Conservation (phyloP, 2,888 invertebrate genomes). For the Mimachlamys varia region DNA sequence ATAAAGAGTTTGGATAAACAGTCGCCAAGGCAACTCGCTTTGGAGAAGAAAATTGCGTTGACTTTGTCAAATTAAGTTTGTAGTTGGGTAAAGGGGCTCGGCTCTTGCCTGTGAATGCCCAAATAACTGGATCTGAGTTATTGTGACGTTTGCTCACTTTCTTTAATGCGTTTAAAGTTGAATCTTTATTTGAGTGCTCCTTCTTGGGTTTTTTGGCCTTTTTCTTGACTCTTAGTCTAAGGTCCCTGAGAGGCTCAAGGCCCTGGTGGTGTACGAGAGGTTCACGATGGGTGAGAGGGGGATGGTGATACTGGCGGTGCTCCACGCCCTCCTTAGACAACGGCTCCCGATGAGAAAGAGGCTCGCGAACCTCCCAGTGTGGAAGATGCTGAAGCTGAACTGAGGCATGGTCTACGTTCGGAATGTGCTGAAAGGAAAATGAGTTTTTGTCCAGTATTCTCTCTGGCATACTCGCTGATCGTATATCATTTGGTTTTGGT, state of each 20-base stretch:
- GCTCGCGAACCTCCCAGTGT: background rate
- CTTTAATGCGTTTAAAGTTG: background rate
- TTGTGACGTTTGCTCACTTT: slow-evolving; percentile 5
- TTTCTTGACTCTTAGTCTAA: slow-evolving; percentile 47
- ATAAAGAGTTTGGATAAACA: background rate
- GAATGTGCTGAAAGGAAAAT: background rate
- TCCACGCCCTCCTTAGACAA: background rate
- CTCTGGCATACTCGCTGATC: background rate
- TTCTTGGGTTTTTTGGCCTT: slow-evolving; percentile 40
- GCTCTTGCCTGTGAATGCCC: slow-evolving; percentile 65
- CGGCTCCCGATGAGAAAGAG: background rate
- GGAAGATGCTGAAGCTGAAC: background rate
- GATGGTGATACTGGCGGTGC: background rate
- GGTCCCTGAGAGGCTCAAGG: background rate
- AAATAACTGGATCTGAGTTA: slow-evolving; percentile 47
- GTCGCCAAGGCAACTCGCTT: slow-evolving; percentile 37
- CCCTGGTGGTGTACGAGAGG: background rate
- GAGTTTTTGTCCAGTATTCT: background rate
- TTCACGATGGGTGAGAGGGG: background rate
- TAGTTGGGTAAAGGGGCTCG: slow-evolving; percentile 65
- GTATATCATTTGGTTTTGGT: background rate
- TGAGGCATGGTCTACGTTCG: background rate
- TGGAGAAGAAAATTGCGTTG: slow-evolving; percentile 20
- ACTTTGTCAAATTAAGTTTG: slow-evolving; percentile 53
- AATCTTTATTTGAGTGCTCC: background rate